Conservation (phyloP, 2,888 invertebrate genomes). For the Andrena camellia region DNA sequence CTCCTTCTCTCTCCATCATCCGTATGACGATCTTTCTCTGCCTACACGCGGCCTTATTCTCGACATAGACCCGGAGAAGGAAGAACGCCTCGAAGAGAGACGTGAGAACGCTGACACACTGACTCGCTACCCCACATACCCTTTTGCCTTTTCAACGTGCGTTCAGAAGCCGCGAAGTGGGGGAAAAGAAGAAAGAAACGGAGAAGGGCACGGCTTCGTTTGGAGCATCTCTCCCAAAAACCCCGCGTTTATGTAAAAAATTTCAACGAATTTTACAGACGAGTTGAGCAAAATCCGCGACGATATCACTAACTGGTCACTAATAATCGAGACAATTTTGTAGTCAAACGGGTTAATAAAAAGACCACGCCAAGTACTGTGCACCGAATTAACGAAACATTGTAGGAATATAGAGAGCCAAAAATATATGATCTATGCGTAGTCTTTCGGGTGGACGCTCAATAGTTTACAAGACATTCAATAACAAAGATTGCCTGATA, state of each 20-base stretch:
- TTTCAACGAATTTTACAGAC: neutral
- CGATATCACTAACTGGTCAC: too few species aligned
- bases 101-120: conserved; percentile 84
- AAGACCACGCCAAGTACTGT: neutral
- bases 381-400: neutral
- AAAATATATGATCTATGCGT: too few species aligned
- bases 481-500: too few species aligned
- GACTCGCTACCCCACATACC: conserved; percentile 85
- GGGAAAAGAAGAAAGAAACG: conserved; percentile 40
- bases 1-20: conserved; percentile 58
- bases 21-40: conserved; percentile 68
- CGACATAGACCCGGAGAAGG: conserved; percentile 76
- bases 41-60: conserved; percentile 83
- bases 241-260: neutral
- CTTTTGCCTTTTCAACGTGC: conserved; percentile 82
- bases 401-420: too few species aligned
- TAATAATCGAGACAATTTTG: too few species aligned
- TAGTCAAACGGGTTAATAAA: too few species aligned
- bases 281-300: too few species aligned
- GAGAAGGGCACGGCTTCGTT: conserved; percentile 6
- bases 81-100: conserved; percentile 79
- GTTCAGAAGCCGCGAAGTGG: conserved; percentile 40
- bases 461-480: too few species aligned
- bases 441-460: too few species aligned
- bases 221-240: conserved; percentile 12